Conservation (phyloP, 2,797 vertebrate genomes). For the Etheostoma perlongum region DNA sequence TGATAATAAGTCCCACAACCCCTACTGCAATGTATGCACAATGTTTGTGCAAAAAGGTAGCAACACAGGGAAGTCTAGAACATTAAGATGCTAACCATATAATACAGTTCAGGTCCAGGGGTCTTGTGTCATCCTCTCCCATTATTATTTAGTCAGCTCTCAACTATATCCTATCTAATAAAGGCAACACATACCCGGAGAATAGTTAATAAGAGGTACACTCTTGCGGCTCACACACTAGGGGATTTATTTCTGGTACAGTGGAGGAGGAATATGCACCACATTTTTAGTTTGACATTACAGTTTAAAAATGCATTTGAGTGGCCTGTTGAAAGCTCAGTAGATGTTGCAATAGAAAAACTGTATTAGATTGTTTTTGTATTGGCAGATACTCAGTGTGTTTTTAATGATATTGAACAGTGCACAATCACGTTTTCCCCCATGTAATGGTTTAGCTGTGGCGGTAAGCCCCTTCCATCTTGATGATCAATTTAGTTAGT, state of each 20-base stretch:
- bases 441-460: background rate
- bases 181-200: background rate
- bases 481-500: background rate
- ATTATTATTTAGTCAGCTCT: background rate
- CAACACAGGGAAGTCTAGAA: background rate
- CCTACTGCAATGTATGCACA: background rate
- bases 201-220: background rate
- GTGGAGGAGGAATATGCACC: constrained; percentile 5
- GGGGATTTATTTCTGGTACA: background rate
- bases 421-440: background rate
- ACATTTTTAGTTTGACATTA: background rate
- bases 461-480: background rate
- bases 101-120: background rate
- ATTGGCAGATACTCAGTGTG: too few relatives aligned
- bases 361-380: background rate
- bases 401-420: background rate
- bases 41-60: background rate
- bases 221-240: background rate
- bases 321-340: background rate
- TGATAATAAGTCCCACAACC: background rate
- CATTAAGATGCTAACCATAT: background rate
- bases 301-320: background rate
- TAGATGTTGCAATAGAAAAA: background rate
- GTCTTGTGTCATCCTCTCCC: background rate
- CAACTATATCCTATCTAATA: background rate